Evolutionary conservation across 2,113 vertebrate genomes (phyloP).

Genomic region (Nicator chloris): DNA sequence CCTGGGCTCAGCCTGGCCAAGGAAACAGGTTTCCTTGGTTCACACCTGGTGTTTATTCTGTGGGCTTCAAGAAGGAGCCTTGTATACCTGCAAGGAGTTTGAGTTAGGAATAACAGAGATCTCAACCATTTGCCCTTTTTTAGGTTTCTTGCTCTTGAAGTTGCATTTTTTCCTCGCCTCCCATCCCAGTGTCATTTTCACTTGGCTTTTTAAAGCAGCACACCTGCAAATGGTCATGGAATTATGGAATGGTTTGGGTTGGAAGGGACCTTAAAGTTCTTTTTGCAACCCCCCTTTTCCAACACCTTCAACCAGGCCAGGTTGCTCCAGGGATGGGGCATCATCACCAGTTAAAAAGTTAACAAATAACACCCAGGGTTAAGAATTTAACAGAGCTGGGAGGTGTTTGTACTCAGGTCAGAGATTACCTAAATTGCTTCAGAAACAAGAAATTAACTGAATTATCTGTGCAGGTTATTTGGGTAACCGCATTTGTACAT

Average conservation of each 20-base stretch:
- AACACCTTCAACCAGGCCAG: neutral
- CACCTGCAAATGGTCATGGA: neutral
- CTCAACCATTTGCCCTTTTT: neutral
- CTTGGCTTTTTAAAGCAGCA: neutral
- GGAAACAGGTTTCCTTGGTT: no score
- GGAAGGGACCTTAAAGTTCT: neutral
- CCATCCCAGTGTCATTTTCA: neutral
- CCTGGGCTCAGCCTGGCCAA: neutral
- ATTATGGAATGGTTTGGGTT: neutral
- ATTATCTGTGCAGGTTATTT: neutral
- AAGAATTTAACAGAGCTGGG: neutral
- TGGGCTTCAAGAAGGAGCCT: neutral
- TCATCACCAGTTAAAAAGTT: neutral
- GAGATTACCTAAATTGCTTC: neutral
- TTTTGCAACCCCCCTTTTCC: neutral
- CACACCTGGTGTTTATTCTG: neutral
- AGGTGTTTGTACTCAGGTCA: conserved; percentile 16
- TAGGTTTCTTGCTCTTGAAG: neutral
- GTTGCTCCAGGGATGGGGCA: neutral
- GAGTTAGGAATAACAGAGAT: neutral
- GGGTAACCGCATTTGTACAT: neutral
- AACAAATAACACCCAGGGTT: neutral
- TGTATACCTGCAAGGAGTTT: neutral
- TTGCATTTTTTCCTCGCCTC: neutral
- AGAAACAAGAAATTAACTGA: neutral